A percentile compares a stretch with the other conserved stretches of the same genome.
phyloP scores from a whole-genome alignment of 1,140 invertebrate genomes.

The Holotrichia oblita region DNA sequence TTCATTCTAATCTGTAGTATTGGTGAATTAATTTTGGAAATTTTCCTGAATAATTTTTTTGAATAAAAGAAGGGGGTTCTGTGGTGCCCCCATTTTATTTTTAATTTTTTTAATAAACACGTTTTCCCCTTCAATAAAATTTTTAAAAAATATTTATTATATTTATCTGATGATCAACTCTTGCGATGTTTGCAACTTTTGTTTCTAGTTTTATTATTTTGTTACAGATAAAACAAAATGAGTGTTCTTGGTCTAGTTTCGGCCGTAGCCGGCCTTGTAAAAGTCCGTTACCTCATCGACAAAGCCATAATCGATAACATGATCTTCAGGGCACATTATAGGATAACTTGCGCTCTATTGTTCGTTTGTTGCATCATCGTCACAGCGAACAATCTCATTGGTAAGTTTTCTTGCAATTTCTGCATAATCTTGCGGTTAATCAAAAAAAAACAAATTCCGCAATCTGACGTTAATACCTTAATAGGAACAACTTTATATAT shows the following conservation, averaged over 20 bases:
- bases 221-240: conserved; percentile 66
- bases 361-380: conserved; percentile 89
- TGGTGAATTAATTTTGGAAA: too few species aligned
- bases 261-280: conserved; percentile 85
- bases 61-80: too few species aligned
- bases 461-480: too few species aligned
- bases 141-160: too few species aligned
- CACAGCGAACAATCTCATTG: conserved; percentile 87
- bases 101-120: too few species aligned
- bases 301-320: conserved; percentile 90
- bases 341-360: conserved; percentile 86
- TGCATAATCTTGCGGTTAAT: background rate
- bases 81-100: too few species aligned
- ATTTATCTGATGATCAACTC: background rate
- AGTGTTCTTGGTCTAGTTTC: conserved; percentile 83
- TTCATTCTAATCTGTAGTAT: too few species aligned
- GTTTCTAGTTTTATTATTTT: background rate
- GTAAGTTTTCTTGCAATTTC: too few species aligned
- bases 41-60: too few species aligned
- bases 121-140: too few species aligned
- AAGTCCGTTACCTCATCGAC: conserved; percentile 85
- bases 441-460: too few species aligned
- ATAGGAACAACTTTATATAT: too few species aligned
- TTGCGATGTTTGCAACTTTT: background rate
- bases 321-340: conserved; percentile 89